Evolutionary conservation across 2,797 vertebrate species (phyloP), one percentile per base, ranked within the genome.

Genomic region (Coranthus polyacanthus): DNA sequence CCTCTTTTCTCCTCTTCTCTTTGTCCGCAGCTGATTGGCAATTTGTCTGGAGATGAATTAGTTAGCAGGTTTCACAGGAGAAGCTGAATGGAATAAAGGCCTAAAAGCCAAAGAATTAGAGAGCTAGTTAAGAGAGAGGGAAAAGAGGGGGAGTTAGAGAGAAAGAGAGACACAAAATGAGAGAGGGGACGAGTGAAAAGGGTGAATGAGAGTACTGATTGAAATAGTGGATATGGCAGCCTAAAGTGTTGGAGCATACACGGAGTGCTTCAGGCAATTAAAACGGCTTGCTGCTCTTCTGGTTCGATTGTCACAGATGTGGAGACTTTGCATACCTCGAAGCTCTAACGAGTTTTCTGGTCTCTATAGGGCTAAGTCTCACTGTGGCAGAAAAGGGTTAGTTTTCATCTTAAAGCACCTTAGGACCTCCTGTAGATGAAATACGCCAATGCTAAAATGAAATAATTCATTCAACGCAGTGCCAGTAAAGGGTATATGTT

Each of bases 41-140:
- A 93, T 92, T 92, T 93, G 91, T 91, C 90, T 89, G 86, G 69
- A 81, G 85, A 89, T 88, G 89, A 92, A 90, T 88, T 85, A 88
- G 86, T 86, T 83, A 79, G 86, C 87, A 87, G 91, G 84, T 92
- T 82, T 89, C 85, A 88, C 67, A 84, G 86, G 77, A 83, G 75
- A 64, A n/a, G 50, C 52, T 89, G 85, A 90, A 91, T 76, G 68
- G 79, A 84, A 89, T 63, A 85, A 89, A 90, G 76, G 64, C 79
- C 74, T 44, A 76, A 84, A 83, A 89, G 81, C 79, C 72, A 84
- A 81, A 87, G 84, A 89, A 86, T 72, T 80, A 83, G 68, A 83
- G 84, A 75, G 81, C 81, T 82, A 85, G 71, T 85, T 87, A 88
- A 82, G 78, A 78, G 73, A 78, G 79, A 58, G 56, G 44, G 72